These are phyloP conservation scores for Meloidogyne exigua DNA, from an alignment of 1,140 invertebrate species.

Conservation along the genomic window DNA sequence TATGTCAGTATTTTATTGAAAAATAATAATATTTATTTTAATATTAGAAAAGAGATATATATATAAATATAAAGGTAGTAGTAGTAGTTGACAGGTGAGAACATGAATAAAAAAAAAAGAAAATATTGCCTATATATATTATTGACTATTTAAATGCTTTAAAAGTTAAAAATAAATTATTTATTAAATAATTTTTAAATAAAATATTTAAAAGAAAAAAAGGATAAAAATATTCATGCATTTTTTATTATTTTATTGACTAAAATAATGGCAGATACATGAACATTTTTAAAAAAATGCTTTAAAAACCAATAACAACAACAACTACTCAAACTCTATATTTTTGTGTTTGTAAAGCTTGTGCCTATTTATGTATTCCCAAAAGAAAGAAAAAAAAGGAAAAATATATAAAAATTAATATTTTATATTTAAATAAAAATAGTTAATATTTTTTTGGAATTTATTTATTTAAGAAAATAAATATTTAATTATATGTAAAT, in stretches of 20 bases:
- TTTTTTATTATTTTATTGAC: slow-evolving; percentile 1
- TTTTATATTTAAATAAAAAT: too few relatives aligned
- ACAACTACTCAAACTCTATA: neutral
- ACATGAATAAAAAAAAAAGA: neutral
- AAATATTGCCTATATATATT: neutral
- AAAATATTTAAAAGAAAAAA: neutral
- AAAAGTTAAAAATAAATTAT: too few relatives aligned
- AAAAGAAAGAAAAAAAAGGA: neutral
- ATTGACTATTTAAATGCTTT: too few relatives aligned
- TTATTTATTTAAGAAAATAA: too few relatives aligned
- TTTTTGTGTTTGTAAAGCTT: slow-evolving; percentile 5
- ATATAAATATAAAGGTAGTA: too few relatives aligned
- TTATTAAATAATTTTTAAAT: neutral
- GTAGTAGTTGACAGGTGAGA: too few relatives aligned
- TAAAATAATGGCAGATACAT: neutral
- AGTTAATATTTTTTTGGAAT: too few relatives aligned
- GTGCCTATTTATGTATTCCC: neutral
- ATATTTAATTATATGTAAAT: neutral
- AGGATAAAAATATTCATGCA: neutral
- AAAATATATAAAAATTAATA: too few relatives aligned
- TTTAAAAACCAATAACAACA: neutral
- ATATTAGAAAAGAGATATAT: neutral
- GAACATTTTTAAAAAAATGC: neutral
- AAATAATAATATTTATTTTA: neutral
- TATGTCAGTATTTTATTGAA: neutral